phyloP scores from a whole-genome alignment of 2,797 vertebrate species.

The Pagetopsis macropterus region DNA sequence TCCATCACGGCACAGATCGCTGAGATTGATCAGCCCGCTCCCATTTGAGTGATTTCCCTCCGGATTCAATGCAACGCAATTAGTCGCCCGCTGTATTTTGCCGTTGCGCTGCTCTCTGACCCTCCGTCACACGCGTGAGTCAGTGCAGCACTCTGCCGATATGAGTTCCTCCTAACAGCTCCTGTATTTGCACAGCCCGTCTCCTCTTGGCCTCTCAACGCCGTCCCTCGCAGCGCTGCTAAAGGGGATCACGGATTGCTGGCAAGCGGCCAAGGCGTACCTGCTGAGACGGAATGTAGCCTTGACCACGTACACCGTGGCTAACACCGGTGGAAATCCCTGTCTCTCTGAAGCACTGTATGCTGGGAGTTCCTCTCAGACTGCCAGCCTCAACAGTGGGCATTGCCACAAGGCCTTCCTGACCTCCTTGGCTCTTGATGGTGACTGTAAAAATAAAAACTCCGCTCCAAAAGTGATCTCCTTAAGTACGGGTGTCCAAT shows the following conservation, averaged over 20 bases:
- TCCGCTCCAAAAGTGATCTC: constrained; percentile 70
- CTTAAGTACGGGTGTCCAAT: constrained; percentile 80
- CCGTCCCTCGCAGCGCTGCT: constrained; percentile 38
- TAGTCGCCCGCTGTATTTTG: constrained; percentile 71
- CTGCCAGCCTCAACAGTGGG: constrained; percentile 45
- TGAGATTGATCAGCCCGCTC: constrained; percentile 74
- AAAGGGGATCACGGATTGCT: constrained; percentile 68
- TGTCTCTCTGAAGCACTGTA: constrained; percentile 3
- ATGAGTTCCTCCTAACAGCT: constrained; percentile 73
- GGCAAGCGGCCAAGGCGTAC: constrained; percentile 68
- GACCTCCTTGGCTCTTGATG: constrained; percentile 56
- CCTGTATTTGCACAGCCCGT: constrained; percentile 57
- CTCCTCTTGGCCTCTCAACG: constrained; percentile 63
- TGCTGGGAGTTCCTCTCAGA: constrained; percentile 28
- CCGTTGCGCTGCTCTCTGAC: constrained; percentile 67
- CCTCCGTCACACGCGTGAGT: constrained; percentile 47
- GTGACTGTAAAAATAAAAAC: constrained; percentile 69
- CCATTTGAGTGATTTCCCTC: constrained; percentile 82
- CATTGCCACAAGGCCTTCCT: constrained; percentile 25
- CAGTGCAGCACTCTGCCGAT: constrained; percentile 71
- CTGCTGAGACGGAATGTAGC: constrained; percentile 68
- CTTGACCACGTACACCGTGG: constrained; percentile 44
- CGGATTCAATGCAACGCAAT: constrained; percentile 76
- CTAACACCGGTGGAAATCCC: constrained; percentile 43
- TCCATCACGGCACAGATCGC: constrained; percentile 70